These are phyloP conservation scores for Oenanthe oenanthe DNA, from an alignment of 2,113 vertebrate species.

Conservation along the genomic window DNA sequence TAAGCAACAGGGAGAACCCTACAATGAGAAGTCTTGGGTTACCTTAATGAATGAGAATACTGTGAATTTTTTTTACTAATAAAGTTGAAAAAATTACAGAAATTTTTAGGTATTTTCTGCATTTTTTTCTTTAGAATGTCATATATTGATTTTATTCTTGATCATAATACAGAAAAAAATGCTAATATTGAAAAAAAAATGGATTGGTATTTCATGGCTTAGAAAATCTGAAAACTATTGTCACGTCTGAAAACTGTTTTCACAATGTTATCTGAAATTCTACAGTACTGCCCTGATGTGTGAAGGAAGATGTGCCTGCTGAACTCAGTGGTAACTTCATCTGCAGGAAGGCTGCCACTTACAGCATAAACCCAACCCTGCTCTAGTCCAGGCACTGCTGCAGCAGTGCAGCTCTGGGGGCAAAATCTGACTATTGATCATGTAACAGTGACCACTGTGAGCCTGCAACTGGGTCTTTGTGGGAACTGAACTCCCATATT, in stretches of 20 bases:
- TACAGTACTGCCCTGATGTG: neutral
- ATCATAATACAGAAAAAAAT: neutral
- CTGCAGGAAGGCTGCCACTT: neutral
- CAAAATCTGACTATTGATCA: neutral
- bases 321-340: neutral
- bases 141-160: neutral
- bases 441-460: neutral
- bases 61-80: neutral
- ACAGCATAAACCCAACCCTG: neutral
- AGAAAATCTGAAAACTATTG: neutral
- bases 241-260: neutral
- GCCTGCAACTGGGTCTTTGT: neutral
- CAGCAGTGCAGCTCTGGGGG: fast-evolving
- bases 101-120: neutral
- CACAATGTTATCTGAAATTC: neutral
- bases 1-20: neutral
- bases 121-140: neutral
- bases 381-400: neutral
- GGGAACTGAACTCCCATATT: neutral
- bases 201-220: neutral
- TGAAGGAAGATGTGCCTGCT: neutral
- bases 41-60: neutral
- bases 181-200: neutral
- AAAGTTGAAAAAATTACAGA: neutral
- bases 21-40: neutral